phyloP scores from a whole-genome alignment of 37 sponge, comb jelly and placozoan species.

The Halisarca cf. caerulea region DNA sequence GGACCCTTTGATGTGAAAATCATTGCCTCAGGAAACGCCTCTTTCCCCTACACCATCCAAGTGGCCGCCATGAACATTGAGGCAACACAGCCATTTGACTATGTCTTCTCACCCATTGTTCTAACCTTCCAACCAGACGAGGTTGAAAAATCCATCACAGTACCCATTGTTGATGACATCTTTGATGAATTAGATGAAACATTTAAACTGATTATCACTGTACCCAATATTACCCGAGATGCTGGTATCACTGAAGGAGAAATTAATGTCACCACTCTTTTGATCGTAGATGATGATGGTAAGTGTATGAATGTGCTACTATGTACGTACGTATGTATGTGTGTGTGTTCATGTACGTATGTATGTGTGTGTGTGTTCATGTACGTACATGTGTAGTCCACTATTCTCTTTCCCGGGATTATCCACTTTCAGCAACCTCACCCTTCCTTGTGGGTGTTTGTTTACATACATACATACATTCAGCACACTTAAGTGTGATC shows the following conservation, averaged over 20 bases:
- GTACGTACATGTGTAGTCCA: no score
- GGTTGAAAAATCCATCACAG: neutral
- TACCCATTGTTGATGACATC: neutral
- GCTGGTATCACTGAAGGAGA: slow-evolving; percentile 10
- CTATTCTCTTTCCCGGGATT: no score
- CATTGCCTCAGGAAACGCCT: neutral
- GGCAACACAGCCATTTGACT: neutral
- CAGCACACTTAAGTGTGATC: no score
- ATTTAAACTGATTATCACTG: neutral
- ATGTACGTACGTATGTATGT: no score
- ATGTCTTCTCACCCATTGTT: neutral
- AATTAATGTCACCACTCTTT: neutral
- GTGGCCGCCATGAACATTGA: slow-evolving; percentile 12
- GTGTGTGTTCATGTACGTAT: no score
- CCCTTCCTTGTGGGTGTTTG: no score
- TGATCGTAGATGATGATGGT: slow-evolving; percentile 13
- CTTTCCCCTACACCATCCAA: neutral
- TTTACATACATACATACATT: no score
- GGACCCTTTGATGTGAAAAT: neutral
- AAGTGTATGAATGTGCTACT: no score
- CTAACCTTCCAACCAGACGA: neutral
- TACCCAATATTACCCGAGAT: neutral
- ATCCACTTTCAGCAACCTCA: no score
- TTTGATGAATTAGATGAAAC: neutral
- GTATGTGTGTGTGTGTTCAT: no score